Evolutionary conservation across 2,113 vertebrate species (phyloP).

Genomic region (Misgurnus mizolepis): DNA sequence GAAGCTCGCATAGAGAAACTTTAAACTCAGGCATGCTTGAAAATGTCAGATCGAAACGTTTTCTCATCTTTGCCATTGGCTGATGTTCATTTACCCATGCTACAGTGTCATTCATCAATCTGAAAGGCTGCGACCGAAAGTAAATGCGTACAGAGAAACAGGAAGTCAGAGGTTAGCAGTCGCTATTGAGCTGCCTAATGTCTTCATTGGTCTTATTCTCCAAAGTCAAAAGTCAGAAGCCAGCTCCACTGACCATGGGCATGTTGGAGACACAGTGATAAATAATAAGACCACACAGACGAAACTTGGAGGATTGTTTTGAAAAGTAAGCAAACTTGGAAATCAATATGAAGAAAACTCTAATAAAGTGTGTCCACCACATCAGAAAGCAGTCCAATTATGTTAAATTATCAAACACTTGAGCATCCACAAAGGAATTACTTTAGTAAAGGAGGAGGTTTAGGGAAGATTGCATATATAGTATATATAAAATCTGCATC

Average conservation of each 20-base stretch:
- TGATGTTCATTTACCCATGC: constrained; percentile 40
- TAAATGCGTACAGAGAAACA: constrained; percentile 33
- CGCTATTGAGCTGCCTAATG: constrained; percentile 47
- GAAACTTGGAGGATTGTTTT: constrained; percentile 50
- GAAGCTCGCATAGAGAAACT: constrained; percentile 4
- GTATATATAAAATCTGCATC: too few relatives aligned
- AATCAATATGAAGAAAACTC: background rate
- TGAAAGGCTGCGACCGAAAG: constrained; percentile 44
- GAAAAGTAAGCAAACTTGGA: constrained; percentile 33
- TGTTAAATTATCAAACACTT: background rate
- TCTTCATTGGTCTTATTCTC: constrained; percentile 46
- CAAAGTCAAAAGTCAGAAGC: constrained; percentile 47
- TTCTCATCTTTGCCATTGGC: constrained; percentile 55
- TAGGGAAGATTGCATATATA: background rate
- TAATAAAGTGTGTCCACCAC: background rate
- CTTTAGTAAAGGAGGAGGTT: background rate
- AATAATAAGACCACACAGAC: constrained; percentile 29
- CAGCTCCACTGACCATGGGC: constrained; percentile 24
- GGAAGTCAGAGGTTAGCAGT: constrained; percentile 48
- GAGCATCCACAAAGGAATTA: background rate
- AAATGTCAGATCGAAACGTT: constrained; percentile 64
- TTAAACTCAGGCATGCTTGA: constrained; percentile 50
- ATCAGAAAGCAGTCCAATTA: background rate
- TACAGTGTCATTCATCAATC: constrained; percentile 46
- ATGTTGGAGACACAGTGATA: constrained; percentile 43